These are phyloP conservation scores for Cinara cedri DNA, from an alignment of 2,888 invertebrate genomes.

Conservation along the genomic window DNA sequence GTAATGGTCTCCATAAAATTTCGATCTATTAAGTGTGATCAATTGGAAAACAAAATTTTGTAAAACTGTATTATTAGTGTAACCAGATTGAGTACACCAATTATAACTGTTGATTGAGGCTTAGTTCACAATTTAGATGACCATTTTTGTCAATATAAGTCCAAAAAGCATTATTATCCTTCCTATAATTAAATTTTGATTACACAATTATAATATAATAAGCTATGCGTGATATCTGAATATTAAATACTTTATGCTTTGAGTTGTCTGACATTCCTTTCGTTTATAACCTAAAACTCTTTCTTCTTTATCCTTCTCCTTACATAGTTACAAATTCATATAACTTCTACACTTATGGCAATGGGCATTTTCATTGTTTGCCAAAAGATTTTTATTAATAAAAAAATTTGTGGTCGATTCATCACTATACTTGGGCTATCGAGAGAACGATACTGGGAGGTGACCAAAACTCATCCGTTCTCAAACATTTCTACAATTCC, in stretches of 20 bases:
- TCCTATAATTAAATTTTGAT: not conserved
- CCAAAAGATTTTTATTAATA: no score
- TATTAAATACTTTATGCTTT: not conserved
- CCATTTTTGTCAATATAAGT: not conserved
- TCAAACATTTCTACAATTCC: no score
- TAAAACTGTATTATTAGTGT: no score
- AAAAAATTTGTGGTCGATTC: no score
- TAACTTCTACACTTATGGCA: not conserved
- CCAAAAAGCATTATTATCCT: slow-evolving; percentile 1
- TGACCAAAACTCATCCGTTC: no score
- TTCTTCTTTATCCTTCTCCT: no score
- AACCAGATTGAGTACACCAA: not conserved
- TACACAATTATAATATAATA: not conserved
- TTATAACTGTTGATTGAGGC: not conserved
- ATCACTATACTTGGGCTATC: no score
- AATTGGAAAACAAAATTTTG: no score
- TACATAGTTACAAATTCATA: not conserved
- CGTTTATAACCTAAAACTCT: not conserved
- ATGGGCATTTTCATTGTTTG: no score
- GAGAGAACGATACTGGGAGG: no score
- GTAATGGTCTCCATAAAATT: not conserved
- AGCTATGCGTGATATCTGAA: not conserved
- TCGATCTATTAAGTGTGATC: not conserved
- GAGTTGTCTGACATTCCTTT: not conserved
- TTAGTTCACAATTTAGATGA: not conserved